Base-by-base conservation (phyloP, 2,797 vertebrate species). In the Mormyrops attenuatus region DNA sequence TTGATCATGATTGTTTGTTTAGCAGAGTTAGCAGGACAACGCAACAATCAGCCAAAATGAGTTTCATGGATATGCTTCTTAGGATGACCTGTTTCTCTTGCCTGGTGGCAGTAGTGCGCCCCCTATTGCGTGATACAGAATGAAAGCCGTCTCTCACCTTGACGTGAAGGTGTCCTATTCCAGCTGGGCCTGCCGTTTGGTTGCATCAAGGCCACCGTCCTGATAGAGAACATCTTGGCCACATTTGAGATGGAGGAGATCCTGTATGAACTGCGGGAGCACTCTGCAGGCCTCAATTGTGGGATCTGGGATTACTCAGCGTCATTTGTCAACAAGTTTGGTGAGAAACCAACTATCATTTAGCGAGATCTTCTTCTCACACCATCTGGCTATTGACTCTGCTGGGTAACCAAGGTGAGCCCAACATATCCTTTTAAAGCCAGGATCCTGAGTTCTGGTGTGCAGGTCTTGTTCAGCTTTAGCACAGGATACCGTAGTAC, bases 231-330 rank as follows among this genome's bases (percentile, higher is more conserved):
- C 17, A 92, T 97, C 0, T 88, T 97, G n/a, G 95, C 97, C 22
- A 93, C 96, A 0, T 97, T 97, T 92, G 96, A 97, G 93, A 97
- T 97, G 96, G 96, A 97, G 57, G 96, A 97, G 94, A 97, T 97
- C 69, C 94, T 96, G 5, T 97, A 94, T 26, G 96, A 96, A 92
- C 93, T 97, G 63, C 93, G 89, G 55, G 94, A 96, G 0, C 96
- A 97, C 90, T 97, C 96, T 63, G 96, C 96, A 2, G 96, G 96
- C 85, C 93, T 97, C 89, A 97, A 97, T 95, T 97, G 96, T 91
- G 97, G 97, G 38, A 96, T 97, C 92, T 97, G 96, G 96, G 97
- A 97, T 92, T 97, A 97, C 91, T 96, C 96, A 0, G 96, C 96
- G 7, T 97, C 96, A 30, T 96, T 97, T 11, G 93, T 97, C 85